Evolutionary conservation across 1,140 invertebrate species (phyloP).

Genomic region (Gonatopus flavifemur): DNA sequence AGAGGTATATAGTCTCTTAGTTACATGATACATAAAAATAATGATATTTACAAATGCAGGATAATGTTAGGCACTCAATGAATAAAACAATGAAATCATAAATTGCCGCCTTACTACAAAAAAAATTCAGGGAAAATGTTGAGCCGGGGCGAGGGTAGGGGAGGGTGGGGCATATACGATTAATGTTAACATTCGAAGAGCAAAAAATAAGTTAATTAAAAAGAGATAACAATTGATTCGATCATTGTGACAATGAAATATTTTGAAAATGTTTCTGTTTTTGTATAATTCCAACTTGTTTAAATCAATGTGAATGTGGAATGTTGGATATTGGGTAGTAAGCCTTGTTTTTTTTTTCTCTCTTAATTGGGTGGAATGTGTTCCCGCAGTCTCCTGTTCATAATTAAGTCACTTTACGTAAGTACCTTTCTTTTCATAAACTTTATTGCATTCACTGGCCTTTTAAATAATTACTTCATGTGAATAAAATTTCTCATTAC

Average conservation of each 20-base stretch:
- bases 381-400: conserved; percentile 29
- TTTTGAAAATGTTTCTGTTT: neutral
- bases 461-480: conserved; percentile 22
- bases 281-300: conserved; percentile 7
- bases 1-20: conserved; percentile 25
- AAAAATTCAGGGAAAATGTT: neutral
- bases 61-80: conserved; percentile 44
- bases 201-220: conserved; percentile 29
- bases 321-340: conserved; percentile 34
- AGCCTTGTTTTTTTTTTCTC: no score
- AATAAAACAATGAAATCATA: conserved; percentile 37
- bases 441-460: conserved; percentile 33
- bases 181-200: conserved; percentile 27
- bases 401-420: conserved; percentile 40
- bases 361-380: conserved; percentile 28
- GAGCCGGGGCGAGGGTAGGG: neutral
- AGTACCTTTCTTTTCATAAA: conserved; percentile 31
- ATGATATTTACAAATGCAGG: conserved; percentile 42
- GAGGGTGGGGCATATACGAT: conserved; percentile 14
- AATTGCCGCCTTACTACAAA: conserved; percentile 23
- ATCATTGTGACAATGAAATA: neutral
- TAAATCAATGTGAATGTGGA: conserved; percentile 21
- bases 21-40: conserved; percentile 43
- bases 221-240: conserved; percentile 6
- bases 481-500: conserved; percentile 25